Evolutionary conservation across 1,140 invertebrate species (phyloP), one percentile per base, ranked within the genome.

Genomic region (Octopus sinensis): DNA sequence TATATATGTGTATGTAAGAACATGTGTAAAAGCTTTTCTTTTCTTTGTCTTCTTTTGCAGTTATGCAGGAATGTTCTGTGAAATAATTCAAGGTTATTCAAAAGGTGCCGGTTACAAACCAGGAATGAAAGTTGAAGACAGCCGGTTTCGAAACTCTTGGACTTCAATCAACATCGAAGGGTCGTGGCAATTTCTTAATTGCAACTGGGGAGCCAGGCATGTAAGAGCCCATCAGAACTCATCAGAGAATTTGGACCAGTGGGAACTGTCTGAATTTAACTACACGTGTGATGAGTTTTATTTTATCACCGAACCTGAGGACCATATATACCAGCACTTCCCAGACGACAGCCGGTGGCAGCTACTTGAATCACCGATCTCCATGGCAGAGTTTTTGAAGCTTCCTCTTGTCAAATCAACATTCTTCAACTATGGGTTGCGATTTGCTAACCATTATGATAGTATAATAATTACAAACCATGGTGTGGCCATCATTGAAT

Each of bases 1-100:
- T 43, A 43, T 43, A 43, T 43, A 43, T 43, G 30, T 43, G 30
- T 43, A 43, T 43, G 30, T 43, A 43, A 2, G 30, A 43, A 43
- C 30, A 43, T 43, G 30, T 43, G 30, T 43, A 43, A 43, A 43
- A 43, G 30, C 30, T 43, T 62, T 12, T 12, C 17, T 62, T 62
- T 62, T 62, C 6, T 73, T 6, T 73, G 17, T 73, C 68, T 73
- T 73, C 43, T 23, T 9, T 86, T 86, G 54, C 84, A 98, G 97
- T 91, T 99, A 99, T 90, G 98, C 97, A 6, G 98, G 98, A 83
- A 92, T 99, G 13, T 97, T 99, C 90, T 99, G 98, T 91, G 97
- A 99, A 10, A 97, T 99, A 7, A 99, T 99, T 87, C 98, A 99
- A 91, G 98, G 98, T n/a, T 98, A 98, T 91, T 98, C 96, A 76